A percentile compares a stretch with the other conserved stretches of the same genome.
Evolutionary conservation across 2,797 vertebrate genomes (phyloP).

Genomic region (Miichthys miiuy): DNA sequence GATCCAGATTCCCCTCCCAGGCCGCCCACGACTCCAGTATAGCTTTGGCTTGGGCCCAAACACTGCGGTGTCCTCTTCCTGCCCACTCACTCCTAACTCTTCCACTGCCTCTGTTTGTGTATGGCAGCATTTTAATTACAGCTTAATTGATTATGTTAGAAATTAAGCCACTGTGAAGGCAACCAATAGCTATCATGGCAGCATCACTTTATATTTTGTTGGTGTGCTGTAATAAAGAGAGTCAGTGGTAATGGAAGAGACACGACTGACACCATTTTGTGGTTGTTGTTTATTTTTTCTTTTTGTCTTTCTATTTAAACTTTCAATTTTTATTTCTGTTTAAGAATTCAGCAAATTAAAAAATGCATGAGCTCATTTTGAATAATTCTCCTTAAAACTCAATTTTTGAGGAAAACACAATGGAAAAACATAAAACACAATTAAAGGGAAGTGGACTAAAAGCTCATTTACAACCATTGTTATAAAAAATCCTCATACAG

Average conservation of each 20-base stretch:
- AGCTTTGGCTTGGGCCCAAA: slow-evolving; percentile 59
- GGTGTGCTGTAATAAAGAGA: slow-evolving; percentile 17
- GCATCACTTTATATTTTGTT: slow-evolving; percentile 35
- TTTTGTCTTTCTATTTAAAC: slow-evolving; percentile 32
- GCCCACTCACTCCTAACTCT: slow-evolving; percentile 60
- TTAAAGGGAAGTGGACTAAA: slow-evolving; percentile 48
- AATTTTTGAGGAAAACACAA: too few species aligned
- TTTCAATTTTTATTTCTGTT: slow-evolving; percentile 41
- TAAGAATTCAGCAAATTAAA: slow-evolving; percentile 47
- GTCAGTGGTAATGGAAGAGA: background rate
- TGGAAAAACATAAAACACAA: slow-evolving; percentile 29
- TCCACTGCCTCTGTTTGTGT: slow-evolving; percentile 65
- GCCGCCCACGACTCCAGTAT: slow-evolving; percentile 46
- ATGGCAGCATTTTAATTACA: slow-evolving; percentile 76
- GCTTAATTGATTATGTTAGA: slow-evolving; percentile 77
- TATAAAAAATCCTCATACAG: slow-evolving; percentile 37
- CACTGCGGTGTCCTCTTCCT: slow-evolving; percentile 54
- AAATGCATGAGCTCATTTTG: slow-evolving; percentile 57
- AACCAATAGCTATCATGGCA: slow-evolving; percentile 42
- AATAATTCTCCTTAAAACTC: slow-evolving; percentile 27
- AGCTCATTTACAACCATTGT: slow-evolving; percentile 49
- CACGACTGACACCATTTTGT: slow-evolving; percentile 25
- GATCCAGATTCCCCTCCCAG: slow-evolving; percentile 45
- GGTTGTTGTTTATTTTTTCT: background rate
- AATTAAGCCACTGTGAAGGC: slow-evolving; percentile 64